phyloP scores from a whole-genome alignment of 2,797 vertebrate species.

The Gymnocypris eckloni region DNA sequence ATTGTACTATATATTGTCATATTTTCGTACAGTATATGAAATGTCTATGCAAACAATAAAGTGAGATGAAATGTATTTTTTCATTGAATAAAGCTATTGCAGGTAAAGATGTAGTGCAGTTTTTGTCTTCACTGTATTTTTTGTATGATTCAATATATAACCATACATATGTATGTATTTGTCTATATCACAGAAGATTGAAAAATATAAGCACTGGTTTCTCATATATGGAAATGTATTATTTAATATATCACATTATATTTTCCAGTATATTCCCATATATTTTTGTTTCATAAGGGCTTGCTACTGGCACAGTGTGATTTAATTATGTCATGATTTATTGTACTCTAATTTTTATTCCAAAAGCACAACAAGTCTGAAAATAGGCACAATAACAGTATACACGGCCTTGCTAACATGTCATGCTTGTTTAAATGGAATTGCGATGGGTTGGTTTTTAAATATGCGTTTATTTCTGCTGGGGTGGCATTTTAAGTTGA shows the following conservation, averaged over 20 bases:
- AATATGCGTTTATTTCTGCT: slow-evolving; percentile 22
- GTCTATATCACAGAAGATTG: neutral
- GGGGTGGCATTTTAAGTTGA: slow-evolving; percentile 9
- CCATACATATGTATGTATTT: neutral
- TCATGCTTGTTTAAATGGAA: slow-evolving; percentile 23
- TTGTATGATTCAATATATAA: neutral
- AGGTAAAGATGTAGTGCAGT: neutral
- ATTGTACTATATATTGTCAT: neutral
- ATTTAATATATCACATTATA: neutral
- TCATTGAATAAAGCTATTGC: too few relatives aligned
- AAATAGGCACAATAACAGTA: slow-evolving; percentile 18
- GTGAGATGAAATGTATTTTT: too few relatives aligned
- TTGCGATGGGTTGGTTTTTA: slow-evolving; percentile 34
- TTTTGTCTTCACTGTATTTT: neutral
- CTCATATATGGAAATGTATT: neutral
- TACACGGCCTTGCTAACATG: slow-evolving; percentile 10
- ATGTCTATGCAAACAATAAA: neutral
- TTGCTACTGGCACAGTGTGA: slow-evolving; percentile 6
- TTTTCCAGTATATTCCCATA: neutral
- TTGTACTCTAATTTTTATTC: slow-evolving; percentile 35
- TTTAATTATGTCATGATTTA: slow-evolving; percentile 41
- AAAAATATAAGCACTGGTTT: neutral
- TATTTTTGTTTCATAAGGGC: neutral
- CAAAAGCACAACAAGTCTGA: slow-evolving; percentile 19
- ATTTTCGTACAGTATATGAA: neutral